Base-by-base conservation (phyloP, 2,797 vertebrate genomes). In the Enteromius trimaculatus region DNA sequence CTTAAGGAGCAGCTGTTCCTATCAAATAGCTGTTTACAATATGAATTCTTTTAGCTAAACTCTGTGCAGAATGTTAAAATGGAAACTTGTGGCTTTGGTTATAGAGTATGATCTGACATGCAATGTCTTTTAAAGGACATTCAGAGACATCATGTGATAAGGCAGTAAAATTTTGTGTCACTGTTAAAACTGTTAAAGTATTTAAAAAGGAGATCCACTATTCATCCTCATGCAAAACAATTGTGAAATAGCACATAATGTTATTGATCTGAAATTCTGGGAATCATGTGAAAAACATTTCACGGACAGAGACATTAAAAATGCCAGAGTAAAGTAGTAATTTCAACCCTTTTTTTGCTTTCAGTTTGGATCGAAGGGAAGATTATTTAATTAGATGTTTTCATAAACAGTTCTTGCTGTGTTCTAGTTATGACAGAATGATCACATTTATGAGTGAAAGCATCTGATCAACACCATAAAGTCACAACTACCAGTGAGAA, bases 191-290 rank as follows among this genome's bases (percentile, higher is more conserved):
- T 26, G 42, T 6, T 16, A 8, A 66, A 60, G 64, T n/a, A 21
- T 10, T 26, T 44, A 60, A 74, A 31, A 66, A 21, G 60, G 19
- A 74, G 49, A 10, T 29, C 47, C 58, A 42, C 60, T 44, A 49
- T n/a, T 75, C 42, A 60, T 55, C 31, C 11, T 23, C 77, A 83
- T 49, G 77, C 80, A 49, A 82, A 68, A 76, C 72, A 55, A 55
- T 55, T 29, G 75, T 65, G 83, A 89, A 47, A 31, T 66, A 76
- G 85, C 75, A 82, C 79, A 88, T 90, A 31, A 62, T 83, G 83
- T 84, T 88, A 82, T 86, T 83, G 79, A 68, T 39, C 19, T 80
- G 21, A 19, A 66, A 64, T 82, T 82, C 72, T 62, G 47, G 31
- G 81, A 84, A 86, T 66, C 21, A 34, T 60, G 34, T 58, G 68